phyloP scores from a whole-genome alignment of 2,113 vertebrate species.

The Osmerus eperlanus region DNA sequence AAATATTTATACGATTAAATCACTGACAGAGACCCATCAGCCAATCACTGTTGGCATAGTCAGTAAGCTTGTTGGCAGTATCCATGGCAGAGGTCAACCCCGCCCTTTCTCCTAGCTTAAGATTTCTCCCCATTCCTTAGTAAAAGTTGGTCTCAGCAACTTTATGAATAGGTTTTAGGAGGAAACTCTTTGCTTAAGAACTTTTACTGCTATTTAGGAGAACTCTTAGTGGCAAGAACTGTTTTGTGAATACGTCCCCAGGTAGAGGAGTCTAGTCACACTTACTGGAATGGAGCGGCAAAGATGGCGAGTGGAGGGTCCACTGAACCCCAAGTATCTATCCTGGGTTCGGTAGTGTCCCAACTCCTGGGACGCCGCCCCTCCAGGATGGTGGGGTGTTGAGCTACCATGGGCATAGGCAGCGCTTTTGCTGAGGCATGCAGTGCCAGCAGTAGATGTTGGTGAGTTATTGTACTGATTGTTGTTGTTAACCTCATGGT shows the following conservation, averaged over 20 bases:
- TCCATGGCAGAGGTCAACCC: too few species aligned
- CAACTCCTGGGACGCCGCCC: constrained; percentile 60
- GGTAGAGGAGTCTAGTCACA: constrained; percentile 42
- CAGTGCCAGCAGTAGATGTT: constrained; percentile 32
- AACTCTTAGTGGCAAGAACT: neutral
- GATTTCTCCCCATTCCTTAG: too few species aligned
- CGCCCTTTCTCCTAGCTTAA: too few species aligned
- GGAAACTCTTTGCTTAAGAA: too few species aligned
- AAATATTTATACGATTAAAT: too few species aligned
- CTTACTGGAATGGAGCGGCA: constrained; percentile 95
- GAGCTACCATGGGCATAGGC: constrained; percentile 55
- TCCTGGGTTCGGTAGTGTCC: constrained; percentile 54
- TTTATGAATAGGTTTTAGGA: too few species aligned
- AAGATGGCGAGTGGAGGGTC: constrained; percentile 79
- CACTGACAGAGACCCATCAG: too few species aligned
- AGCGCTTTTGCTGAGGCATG: constrained; percentile 58
- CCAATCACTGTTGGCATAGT: too few species aligned
- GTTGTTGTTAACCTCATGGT: constrained; percentile 88
- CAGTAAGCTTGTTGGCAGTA: too few species aligned
- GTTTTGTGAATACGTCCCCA: neutral
- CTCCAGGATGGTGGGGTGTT: constrained; percentile 27
- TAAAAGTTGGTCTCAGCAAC: too few species aligned
- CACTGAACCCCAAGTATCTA: constrained; percentile 69
- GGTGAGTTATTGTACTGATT: constrained; percentile 67
- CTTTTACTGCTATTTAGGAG: too few species aligned